Base-by-base conservation (phyloP, 2,888 invertebrate genomes). In the Pecten maximus region DNA sequence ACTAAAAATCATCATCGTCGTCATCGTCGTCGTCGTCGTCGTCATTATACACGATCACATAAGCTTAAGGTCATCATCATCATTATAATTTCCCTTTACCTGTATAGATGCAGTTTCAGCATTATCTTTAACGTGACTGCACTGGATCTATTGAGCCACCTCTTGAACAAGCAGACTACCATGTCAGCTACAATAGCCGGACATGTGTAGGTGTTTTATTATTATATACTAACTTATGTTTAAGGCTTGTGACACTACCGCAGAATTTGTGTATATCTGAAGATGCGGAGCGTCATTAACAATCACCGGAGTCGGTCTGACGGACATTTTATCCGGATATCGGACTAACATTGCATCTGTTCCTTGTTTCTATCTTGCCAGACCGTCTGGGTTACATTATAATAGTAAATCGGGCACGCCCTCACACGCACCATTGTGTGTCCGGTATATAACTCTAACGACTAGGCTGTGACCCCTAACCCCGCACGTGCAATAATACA, bases 291-390 rank as follows among this genome's bases (percentile, higher is more conserved):
- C 74, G 74, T 74, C 74, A 74, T 6, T 35, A 35, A 28, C 74
- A 74, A 74, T 74, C 8, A 74, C 28, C 35, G 16, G 35, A 74
- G 74, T 35, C 35, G 28, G 74, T 74, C 74, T 74, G 74, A 74
- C 74, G 74, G 74, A 74, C 74, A 74, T 35, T 74, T 35, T 74
- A 74, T 74, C 74, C 74, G 74, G 35, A 74, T 74, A 35, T 74
- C 74, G 28, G 35, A 74, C 28, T 15, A 35, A 35, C 74, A 1
- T 74, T 74, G 6, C 74, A 74, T 28, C 74, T 74, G 74, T 74
- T 74, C 12, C 16, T 74, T 35, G 74, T 74, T 74, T 74, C 74
- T 10, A 28, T 23, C 74, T 4, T 15, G 23, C 35, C 10, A 28
- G 4, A 74, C 10, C 74, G 74, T 10, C 74, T 35, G 28, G 12